Conservation (phyloP, 2,888 invertebrate genomes). For the Lordiphosa fenestrarum region DNA sequence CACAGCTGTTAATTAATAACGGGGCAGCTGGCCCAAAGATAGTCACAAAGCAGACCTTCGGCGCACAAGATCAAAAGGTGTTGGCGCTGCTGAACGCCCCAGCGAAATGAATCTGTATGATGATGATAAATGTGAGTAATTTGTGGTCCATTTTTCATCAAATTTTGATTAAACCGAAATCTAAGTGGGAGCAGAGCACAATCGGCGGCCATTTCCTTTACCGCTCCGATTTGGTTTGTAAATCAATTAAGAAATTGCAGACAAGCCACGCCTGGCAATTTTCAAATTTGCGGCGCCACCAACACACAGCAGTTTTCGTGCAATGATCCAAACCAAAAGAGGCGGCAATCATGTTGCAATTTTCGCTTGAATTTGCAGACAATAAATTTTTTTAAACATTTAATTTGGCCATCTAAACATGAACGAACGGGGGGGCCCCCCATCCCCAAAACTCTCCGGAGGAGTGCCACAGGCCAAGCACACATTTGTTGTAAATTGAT, state of each 20-base stretch:
- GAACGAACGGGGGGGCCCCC: slow-evolving; percentile 26
- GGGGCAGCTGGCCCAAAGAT: slow-evolving; percentile 48
- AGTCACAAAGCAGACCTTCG: slow-evolving; percentile 15
- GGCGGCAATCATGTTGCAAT: slow-evolving; percentile 48
- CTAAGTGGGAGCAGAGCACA: slow-evolving; percentile 18
- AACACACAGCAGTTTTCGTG: slow-evolving; percentile 47
- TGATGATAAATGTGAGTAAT: not conserved
- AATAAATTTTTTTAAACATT: slow-evolving; percentile 55
- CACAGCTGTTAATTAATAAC: slow-evolving; percentile 73
- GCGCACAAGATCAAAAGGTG: no score
- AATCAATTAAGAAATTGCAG: slow-evolving; percentile 69
- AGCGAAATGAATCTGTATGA: slow-evolving; percentile 20
- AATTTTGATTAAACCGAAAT: slow-evolving; percentile 1
- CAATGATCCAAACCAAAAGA: slow-evolving; percentile 23
- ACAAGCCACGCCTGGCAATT: slow-evolving; percentile 65
- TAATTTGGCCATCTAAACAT: slow-evolving; percentile 42
- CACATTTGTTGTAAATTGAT: slow-evolving; percentile 59
- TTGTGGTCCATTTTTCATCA: slow-evolving; percentile 1
- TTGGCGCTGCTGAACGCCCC: no score
- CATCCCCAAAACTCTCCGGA: slow-evolving; percentile 6
- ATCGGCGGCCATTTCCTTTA: slow-evolving; percentile 25
- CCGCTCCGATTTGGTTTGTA: slow-evolving; percentile 26
- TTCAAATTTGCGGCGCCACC: slow-evolving; percentile 69
- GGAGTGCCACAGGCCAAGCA: slow-evolving; percentile 32
- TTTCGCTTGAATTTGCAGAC: slow-evolving; percentile 52